Conservation (phyloP, 2,113 vertebrate genomes). For the Argyrosomus japonicus region DNA sequence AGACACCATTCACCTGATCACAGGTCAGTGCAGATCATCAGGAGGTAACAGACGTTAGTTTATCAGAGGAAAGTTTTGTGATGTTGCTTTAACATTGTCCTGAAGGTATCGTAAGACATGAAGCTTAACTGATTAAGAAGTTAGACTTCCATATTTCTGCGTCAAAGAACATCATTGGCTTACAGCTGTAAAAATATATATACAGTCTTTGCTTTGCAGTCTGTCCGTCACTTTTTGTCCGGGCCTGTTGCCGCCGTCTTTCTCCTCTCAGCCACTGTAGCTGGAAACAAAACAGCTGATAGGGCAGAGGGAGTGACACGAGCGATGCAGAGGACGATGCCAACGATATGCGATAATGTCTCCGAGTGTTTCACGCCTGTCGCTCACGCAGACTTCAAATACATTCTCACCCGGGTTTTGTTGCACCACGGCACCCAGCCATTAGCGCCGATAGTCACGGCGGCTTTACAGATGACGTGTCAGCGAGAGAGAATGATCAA, state of each 20-base stretch:
- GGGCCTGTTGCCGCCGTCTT: not conserved
- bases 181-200: too few relatives aligned
- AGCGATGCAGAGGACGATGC: conserved; percentile 14
- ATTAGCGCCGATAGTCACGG: conserved; percentile 51
- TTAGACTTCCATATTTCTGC: not conserved
- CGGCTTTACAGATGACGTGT: conserved; percentile 35
- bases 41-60: too few relatives aligned
- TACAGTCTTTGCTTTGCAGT: not conserved
- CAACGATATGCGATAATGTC: conserved; percentile 49
- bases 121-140: too few relatives aligned
- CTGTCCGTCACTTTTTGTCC: not conserved
- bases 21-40: too few relatives aligned
- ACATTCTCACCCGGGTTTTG: not conserved
- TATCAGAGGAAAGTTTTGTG: too few relatives aligned
- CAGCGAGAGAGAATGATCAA: conserved; percentile 54
- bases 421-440: conserved; percentile 2
- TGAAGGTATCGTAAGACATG: too few relatives aligned
- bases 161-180: not conserved
- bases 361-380: conserved; percentile 40
- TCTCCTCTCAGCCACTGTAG: not conserved
- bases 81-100: too few relatives aligned
- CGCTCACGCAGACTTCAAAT: conserved; percentile 46
- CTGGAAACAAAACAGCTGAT: conserved; percentile 24
- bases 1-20: too few relatives aligned
- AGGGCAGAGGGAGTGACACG: not conserved